Evolutionary conservation across 2,888 invertebrate species (phyloP), one percentile per base, ranked within the genome.

Genomic region (Thera britannica): DNA sequence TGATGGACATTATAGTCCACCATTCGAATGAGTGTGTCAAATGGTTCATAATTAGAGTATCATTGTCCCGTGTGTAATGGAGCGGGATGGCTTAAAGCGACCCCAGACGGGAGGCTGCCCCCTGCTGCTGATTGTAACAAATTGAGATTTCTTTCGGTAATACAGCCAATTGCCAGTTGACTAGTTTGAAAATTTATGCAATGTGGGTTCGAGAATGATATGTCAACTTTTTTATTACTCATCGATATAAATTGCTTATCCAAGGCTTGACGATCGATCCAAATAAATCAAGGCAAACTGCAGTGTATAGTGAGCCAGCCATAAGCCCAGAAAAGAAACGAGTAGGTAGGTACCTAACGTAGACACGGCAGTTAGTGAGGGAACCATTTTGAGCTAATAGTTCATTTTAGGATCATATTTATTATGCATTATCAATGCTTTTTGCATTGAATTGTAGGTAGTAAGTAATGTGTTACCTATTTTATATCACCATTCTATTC

Each of bases 11-110:
- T 90, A 86, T 35, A 79, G 79, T 75, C 74, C 76, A 76, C 75
- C 75, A 78, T 79, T 81, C 78, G 75, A 81, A 82, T 77, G 90
- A 81, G 87, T 92, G 91, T 89, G 84, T 90, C 89, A 87, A 92
- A 93, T 91, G 88, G 88, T 79, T 86, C 82, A 81, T 91, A 90
- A 93, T 93, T 92, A 93, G 86, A 87, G 86, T 88, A 90, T 90
- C 88, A 90, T 92, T 92, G 90, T 91, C 83, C 86, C 75, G 82
- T 75, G 88, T 79, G 82, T 84, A 90, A 90, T 90, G 91, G 83
- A 82, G 81, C 87, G 84, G 75, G 79, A 75, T 78, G 80, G 77
- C 80, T 80, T 76, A 83, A 81, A 78, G 80, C 73, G 81, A 74
- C 80, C 74, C 79, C 76, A 73, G 75, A 80, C 83, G 80, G 71